phyloP scores from a whole-genome alignment of 2,113 vertebrate genomes.

The Natator depressus region DNA sequence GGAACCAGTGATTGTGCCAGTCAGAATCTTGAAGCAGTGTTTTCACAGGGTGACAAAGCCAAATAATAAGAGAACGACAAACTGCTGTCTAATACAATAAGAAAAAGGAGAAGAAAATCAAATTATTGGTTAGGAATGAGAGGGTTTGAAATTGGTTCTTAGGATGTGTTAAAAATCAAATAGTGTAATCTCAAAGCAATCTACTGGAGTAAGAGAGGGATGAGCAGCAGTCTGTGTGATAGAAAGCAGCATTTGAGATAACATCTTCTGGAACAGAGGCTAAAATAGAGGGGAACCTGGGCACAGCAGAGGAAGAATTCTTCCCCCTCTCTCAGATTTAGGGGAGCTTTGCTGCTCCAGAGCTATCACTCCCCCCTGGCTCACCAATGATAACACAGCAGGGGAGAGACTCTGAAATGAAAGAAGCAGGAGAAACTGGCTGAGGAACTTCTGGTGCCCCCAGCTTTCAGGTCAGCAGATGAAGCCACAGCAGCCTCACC shows the following conservation, averaged over 20 bases:
- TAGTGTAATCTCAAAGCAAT: background rate
- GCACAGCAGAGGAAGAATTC: background rate
- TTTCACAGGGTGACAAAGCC: background rate
- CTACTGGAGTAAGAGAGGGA: background rate
- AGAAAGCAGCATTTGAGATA: background rate
- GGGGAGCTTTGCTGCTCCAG: background rate
- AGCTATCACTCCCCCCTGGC: background rate
- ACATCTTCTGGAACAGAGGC: background rate
- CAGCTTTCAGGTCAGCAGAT: background rate
- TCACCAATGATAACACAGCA: background rate
- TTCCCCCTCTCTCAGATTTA: background rate
- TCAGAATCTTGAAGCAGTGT: background rate
- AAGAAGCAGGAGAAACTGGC: background rate
- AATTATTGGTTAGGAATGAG: background rate
- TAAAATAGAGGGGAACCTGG: background rate
- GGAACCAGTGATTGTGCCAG: accelerated
- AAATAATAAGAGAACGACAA: background rate
- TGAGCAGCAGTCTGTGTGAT: background rate
- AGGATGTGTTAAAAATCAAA: background rate
- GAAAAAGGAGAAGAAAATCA: background rate
- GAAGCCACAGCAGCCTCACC: background rate
- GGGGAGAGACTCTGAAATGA: background rate
- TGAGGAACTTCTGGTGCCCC: background rate
- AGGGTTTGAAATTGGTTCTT: background rate
- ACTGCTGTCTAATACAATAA: background rate